Base-by-base conservation (phyloP, 2,113 vertebrate genomes). In the Megatriorchis doriae region DNA sequence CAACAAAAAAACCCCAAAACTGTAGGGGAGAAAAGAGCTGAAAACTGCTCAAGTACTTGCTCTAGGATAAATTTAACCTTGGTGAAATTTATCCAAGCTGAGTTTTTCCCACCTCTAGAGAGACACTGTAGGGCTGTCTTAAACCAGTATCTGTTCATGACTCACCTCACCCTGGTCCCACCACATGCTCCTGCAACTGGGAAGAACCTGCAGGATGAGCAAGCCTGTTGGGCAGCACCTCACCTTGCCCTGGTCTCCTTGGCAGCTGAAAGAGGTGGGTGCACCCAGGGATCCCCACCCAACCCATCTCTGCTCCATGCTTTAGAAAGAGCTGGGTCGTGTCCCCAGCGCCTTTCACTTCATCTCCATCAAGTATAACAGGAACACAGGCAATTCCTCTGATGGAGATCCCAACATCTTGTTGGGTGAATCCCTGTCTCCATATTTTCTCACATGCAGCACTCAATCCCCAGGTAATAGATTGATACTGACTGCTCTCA, bases 31-130 rank as follows among this genome's bases (percentile, higher is more conserved):
- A 63, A 62, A 86, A 61, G 29, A 78, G 45, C 66, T 90, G 78
- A 26, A 72, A 91, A 82, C 40, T 48, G 48, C 52, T 71, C 32
- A 13, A 72, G 11, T 53, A 25, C 81, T 81, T 78, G 68, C 79
- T 91, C 78, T 56, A 48, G 65, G 90, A 91, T 58, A 90, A 93
- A 94, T 85, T 52, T 71, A 79, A 47, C 80, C 82, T 90, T 47
- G 34, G 56, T 72, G 74, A 85, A 93, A 82, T 9, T 1, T 16
- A 93, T 7, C 61, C 66, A 90, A 36, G 48, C 4, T 9, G 73
- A 93, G 56, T 25, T 79, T 65, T 87, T 56, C 47, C 65, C 36
- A n/a, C n/a, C 25, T 68, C 66, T 53, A 38, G 80, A 66, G 75
- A 67, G 48, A 23, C 4, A 7, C 13, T 3, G 0, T 16, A 20